Evolutionary conservation across 2,888 invertebrate species (phyloP).

Genomic region (Eilema griseolum): DNA sequence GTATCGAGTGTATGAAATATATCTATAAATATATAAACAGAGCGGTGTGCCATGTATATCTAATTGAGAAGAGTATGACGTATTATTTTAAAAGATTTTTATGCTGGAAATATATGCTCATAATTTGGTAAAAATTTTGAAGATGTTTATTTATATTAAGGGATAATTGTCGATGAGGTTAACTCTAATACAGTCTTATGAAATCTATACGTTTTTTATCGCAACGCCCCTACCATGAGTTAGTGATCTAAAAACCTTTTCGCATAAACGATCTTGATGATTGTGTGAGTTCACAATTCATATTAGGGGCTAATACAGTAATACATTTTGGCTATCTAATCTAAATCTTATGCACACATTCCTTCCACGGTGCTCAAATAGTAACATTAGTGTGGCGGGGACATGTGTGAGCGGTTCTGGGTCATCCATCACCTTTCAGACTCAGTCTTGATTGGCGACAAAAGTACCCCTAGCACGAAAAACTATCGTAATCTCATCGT

Average conservation of each 20-base stretch:
- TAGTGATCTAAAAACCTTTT: constrained; percentile 22
- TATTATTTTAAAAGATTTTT: constrained; percentile 82
- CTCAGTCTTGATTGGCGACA: constrained; percentile 6
- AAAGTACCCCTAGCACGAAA: constrained; percentile 14
- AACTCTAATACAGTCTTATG: constrained; percentile 72
- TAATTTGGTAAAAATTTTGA: constrained; percentile 85
- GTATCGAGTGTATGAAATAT: constrained; percentile 75
- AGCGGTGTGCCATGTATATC: constrained; percentile 85
- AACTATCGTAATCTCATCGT: no score
- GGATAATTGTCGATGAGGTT: constrained; percentile 72
- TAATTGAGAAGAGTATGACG: constrained; percentile 79
- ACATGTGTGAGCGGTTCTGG: constrained; percentile 39
- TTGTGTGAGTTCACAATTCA: constrained; percentile 18
- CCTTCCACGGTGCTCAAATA: constrained; percentile 90
- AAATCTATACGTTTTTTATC: constrained; percentile 65
- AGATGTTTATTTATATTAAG: constrained; percentile 85
- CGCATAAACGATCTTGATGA: neutral
- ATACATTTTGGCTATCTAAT: constrained; percentile 60
- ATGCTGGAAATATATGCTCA: constrained; percentile 84
- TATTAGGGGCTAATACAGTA: constrained; percentile 38
- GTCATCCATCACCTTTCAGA: constrained; percentile 11
- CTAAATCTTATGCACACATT: constrained; percentile 86
- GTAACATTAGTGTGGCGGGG: constrained; percentile 65
- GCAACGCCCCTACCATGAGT: constrained; percentile 45
- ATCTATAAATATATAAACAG: constrained; percentile 77